Evolutionary conservation across 2,797 vertebrate genomes (phyloP), one percentile per base, ranked within the genome.

Genomic region (Vireo griseus): DNA sequence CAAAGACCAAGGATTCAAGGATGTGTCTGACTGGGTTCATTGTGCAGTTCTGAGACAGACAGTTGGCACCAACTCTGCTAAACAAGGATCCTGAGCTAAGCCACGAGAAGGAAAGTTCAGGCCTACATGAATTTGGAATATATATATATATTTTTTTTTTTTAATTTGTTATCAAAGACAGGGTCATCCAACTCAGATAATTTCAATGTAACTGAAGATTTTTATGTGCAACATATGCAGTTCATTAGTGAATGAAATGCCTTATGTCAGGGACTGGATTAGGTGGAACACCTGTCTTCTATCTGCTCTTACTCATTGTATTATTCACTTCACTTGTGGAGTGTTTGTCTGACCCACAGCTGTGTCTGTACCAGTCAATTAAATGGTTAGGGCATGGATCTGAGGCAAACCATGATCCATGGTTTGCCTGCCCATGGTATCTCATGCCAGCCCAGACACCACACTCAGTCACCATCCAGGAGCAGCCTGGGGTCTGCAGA

Each of bases 361-460:
- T 66, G 7, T 39, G 28, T 33, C 28, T 73, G 15, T 48, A 16
- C 11, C 20, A 18, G 9, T 54, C n/a, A 68, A 2, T 8, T 39
- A 33, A 59, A 45, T 11, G 11, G 4, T 22, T 8, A 3, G 19
- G 50, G 20, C 24, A 62, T 11, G 16, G 26, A 21, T 40, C 44
- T 57, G 35, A 16, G 20, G n/a, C n/a, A n/a, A n/a, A n/a, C n/a
- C n/a, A n/a, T n/a, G n/a, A n/a, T n/a, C n/a, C 1, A 1, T 21
- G 33, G 11, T 16, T 58, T 28, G 1, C 28, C 33, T 22, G 1
- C 31, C 40, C 1, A 0, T 7, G 13, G 21, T 4, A 1, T 24
- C 40, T 69, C 33, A 17, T 45, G 40, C 11, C 33, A 71, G 18
- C 20, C 35, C 21, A 50, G n/a, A 6, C 20, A 39, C 5, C 9